Evolutionary conservation across 2,888 invertebrate genomes (phyloP).

Genomic region (Dolichopus griseipennis): DNA sequence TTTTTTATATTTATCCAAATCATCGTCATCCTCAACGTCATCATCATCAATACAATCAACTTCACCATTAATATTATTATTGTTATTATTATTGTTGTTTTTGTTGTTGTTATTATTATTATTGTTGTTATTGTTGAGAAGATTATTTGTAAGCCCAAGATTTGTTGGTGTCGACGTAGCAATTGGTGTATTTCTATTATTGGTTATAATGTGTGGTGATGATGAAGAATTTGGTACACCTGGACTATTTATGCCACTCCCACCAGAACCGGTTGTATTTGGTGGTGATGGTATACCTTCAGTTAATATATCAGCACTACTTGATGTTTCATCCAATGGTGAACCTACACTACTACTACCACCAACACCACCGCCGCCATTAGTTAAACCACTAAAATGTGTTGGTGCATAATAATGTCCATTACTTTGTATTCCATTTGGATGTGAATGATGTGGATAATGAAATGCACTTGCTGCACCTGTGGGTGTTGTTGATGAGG

Average conservation of each 20-base stretch:
- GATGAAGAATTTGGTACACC: constrained; percentile 42
- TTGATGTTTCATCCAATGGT: constrained; percentile 30
- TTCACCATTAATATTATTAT: constrained; percentile 20
- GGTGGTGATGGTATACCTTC: constrained; percentile 50
- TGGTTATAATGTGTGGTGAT: constrained; percentile 42
- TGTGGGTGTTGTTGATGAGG: constrained; percentile 24
- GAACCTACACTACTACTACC: constrained; percentile 23
- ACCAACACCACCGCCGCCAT: constrained; percentile 14
- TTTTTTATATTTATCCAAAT: constrained; percentile 25
- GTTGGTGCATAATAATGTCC: neutral
- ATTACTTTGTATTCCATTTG: neutral
- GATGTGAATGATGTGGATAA: constrained; percentile 27
- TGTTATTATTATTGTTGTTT: constrained; percentile 24
- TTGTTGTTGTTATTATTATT: constrained; percentile 10
- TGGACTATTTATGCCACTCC: constrained; percentile 53
- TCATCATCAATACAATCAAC: constrained; percentile 19
- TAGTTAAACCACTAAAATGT: constrained; percentile 2
- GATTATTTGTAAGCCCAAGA: constrained; percentile 13
- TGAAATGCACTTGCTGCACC: constrained; percentile 32
- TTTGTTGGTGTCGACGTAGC: constrained; percentile 46
- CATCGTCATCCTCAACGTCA: constrained; percentile 25
- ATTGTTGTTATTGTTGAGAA: constrained; percentile 21
- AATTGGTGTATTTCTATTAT: constrained; percentile 51
- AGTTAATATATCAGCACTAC: constrained; percentile 30
- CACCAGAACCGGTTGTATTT: constrained; percentile 42